Evolutionary conservation across 2,888 invertebrate genomes (phyloP).

Genomic region (Diaphora mendica): DNA sequence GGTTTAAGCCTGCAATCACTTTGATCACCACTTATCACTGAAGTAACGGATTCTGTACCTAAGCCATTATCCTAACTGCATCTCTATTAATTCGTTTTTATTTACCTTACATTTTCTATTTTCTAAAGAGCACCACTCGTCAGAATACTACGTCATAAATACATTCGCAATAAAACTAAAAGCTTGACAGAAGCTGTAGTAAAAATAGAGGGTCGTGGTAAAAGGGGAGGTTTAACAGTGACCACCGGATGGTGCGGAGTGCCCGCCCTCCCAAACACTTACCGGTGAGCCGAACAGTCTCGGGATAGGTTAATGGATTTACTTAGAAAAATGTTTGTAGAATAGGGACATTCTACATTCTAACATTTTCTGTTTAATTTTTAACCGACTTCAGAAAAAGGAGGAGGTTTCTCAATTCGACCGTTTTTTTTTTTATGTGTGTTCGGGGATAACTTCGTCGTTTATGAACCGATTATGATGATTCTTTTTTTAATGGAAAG

Average conservation of each 20-base stretch:
- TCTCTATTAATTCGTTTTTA: background rate
- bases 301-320: constrained; percentile 25
- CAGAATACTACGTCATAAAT: constrained; percentile 25
- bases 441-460: too few relatives aligned
- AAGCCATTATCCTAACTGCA: background rate
- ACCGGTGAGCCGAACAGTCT: constrained; percentile 16
- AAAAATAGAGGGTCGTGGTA: background rate
- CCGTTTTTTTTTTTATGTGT: too few relatives aligned
- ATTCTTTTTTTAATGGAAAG: too few relatives aligned
- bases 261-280: constrained; percentile 21
- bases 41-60: background rate
- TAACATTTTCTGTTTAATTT: background rate
- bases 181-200: constrained; percentile 6
- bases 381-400: too few relatives aligned
- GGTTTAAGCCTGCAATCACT: too few relatives aligned
- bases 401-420: too few relatives aligned
- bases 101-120: background rate
- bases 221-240: constrained; percentile 16
- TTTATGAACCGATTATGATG: too few relatives aligned
- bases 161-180: constrained; percentile 19
- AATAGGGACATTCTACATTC: constrained; percentile 1
- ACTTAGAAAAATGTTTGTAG: constrained; percentile 19
- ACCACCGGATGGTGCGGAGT: constrained; percentile 14
- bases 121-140: background rate
- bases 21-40: too few relatives aligned